These are phyloP conservation scores for Monoplex corrugatus DNA, from an alignment of 2,888 invertebrate genomes.

Conservation along the genomic window DNA sequence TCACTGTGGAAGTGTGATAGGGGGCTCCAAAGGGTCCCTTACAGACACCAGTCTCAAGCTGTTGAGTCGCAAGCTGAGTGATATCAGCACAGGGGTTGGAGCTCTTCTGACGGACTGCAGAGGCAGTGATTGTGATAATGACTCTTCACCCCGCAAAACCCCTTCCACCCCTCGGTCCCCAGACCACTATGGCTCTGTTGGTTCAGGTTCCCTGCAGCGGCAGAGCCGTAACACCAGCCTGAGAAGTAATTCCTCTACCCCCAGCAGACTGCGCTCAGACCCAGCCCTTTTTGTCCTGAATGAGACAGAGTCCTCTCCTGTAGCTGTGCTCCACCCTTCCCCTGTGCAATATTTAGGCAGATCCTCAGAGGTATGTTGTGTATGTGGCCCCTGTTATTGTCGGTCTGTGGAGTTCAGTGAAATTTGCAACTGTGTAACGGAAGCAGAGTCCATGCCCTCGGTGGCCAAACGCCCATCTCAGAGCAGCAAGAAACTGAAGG, in stretches of 20 bases:
- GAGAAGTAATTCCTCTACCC: conserved; percentile 39
- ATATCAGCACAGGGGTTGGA: conserved; percentile 45
- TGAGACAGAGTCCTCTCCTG: background rate
- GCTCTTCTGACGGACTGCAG: conserved; percentile 50
- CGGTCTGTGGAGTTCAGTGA: conserved; percentile 59
- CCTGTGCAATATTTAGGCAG: conserved; percentile 53
- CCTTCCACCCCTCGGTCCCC: conserved; percentile 22
- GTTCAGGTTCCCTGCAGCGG: background rate
- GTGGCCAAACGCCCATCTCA: background rate
- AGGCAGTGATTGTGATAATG: conserved; percentile 46
- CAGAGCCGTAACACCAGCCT: conserved; percentile 42
- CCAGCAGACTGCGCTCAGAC: conserved; percentile 26
- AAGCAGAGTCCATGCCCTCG: conserved; percentile 39
- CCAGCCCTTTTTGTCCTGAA: background rate
- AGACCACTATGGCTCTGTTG: background rate
- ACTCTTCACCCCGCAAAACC: conserved; percentile 37
- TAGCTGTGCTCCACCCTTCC: conserved; percentile 4
- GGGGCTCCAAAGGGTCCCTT: conserved; percentile 43
- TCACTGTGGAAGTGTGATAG: conserved; percentile 14
- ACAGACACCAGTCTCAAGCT: conserved; percentile 43
- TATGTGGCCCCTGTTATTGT: conserved; percentile 26
- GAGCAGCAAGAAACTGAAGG: background rate
- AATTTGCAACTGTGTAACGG: conserved; percentile 59
- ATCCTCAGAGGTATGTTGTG: conserved; percentile 46
- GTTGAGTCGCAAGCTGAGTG: conserved; percentile 48